Conservation (phyloP, 2,797 vertebrate genomes). For the Halcyon smyrnensis region DNA sequence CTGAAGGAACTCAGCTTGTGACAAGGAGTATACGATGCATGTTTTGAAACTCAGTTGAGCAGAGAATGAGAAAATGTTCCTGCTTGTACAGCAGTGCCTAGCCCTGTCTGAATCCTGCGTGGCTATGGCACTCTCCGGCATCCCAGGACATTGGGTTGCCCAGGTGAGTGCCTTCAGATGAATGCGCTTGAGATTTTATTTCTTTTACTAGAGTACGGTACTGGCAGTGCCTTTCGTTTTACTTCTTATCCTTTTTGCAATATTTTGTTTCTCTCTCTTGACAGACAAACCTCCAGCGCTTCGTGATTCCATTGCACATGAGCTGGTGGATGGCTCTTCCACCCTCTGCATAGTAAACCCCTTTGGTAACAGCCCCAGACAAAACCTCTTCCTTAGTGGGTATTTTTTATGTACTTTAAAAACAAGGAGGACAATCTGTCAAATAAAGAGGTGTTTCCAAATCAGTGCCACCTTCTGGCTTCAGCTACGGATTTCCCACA, state of each 20-base stretch:
- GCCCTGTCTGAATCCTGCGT: fast-evolving
- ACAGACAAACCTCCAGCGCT: not conserved
- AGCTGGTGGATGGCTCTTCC: not conserved
- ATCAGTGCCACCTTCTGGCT: not conserved
- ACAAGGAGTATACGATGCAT: not conserved
- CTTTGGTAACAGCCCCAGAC: not conserved
- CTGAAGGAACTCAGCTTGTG: not conserved
- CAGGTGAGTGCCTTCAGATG: not conserved
- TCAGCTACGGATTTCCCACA: not conserved
- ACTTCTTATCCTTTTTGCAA: not conserved
- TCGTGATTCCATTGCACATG: not conserved
- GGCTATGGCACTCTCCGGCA: not conserved
- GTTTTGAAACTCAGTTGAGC: not conserved
- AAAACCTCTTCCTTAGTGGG: not conserved
- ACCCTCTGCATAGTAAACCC: not conserved
- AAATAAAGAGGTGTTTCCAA: not conserved
- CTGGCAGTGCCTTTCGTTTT: not conserved
- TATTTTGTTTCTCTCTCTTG: not conserved
- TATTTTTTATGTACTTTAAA: not conserved
- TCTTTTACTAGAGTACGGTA: not conserved
- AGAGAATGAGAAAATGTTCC: not conserved
- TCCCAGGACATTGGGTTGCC: not conserved
- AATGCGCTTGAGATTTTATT: not conserved
- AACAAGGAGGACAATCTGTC: not conserved
- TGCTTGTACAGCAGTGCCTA: not conserved